Conservation (phyloP, 1,140 invertebrate genomes). For the Trichogramma pretiosum region DNA sequence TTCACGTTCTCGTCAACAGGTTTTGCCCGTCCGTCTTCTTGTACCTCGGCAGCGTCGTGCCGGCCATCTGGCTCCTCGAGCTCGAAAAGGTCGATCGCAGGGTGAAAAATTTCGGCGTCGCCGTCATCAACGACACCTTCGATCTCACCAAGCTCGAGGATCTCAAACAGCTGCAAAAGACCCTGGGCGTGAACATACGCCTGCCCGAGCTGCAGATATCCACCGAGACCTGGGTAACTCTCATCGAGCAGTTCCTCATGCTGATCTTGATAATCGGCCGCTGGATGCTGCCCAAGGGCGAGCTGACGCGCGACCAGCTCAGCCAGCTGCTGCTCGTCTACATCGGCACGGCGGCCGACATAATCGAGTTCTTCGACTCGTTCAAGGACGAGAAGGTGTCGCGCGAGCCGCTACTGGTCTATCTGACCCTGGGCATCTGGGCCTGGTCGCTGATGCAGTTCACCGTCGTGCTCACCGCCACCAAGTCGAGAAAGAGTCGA, state of each 20-base stretch:
- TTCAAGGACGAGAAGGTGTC: slow-evolving; percentile 80
- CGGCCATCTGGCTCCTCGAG: slow-evolving; percentile 77
- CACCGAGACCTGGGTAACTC: slow-evolving; percentile 71
- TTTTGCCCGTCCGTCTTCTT: slow-evolving; percentile 81
- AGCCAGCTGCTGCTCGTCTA: slow-evolving; percentile 84
- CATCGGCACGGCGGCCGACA: slow-evolving; percentile 84
- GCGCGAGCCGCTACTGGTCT: slow-evolving; percentile 61
- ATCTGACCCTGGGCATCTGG: slow-evolving; percentile 73
- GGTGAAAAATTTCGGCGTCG: slow-evolving; percentile 46
- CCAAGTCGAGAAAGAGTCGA: slow-evolving; percentile 66
- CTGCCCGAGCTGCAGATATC: slow-evolving; percentile 58
- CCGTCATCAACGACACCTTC: slow-evolving; percentile 44
- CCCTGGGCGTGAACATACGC: slow-evolving; percentile 50
- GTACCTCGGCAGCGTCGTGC: slow-evolving; percentile 70
- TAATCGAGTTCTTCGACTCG: slow-evolving; percentile 93
- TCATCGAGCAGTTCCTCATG: slow-evolving; percentile 85
- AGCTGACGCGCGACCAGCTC: slow-evolving; percentile 80
- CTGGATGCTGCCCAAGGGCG: slow-evolving; percentile 83
- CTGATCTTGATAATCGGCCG: slow-evolving; percentile 77
- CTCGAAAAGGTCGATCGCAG: slow-evolving; percentile 69
- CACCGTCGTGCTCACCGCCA: slow-evolving; percentile 80
- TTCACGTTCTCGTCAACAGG: slow-evolving; percentile 44
- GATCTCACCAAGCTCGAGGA: slow-evolving; percentile 44
- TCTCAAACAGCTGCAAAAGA: slow-evolving; percentile 48
- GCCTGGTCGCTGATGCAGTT: slow-evolving; percentile 86